Evolutionary conservation across 92 coral and sea anemone species (phyloP), one percentile per base, ranked within the genome.

Genomic region (Desmophyllum pertusum): DNA sequence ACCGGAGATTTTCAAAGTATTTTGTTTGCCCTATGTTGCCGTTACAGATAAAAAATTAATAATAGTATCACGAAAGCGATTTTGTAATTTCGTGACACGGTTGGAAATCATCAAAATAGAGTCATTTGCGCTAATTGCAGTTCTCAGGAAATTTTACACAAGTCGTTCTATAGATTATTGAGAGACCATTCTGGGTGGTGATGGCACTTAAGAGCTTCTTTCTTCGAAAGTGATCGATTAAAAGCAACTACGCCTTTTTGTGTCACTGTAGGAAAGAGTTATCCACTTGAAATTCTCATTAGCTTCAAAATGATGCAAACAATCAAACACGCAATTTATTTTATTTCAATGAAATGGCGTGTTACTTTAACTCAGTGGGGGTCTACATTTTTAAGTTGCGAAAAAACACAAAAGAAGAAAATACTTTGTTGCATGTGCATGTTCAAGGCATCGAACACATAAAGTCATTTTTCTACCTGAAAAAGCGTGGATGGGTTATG

Each of bases 91-190:
- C 76, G 84, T 80, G 76, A 80, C 76, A 50, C 1, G 75, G 35
- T 36, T 25, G 50, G 30, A 45, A 64, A 43, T 48, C 67, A 62
- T 62, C 46, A 79, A 80, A 68, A n/a, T 48, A 33, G 48, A 52
- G 66, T 68, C 65, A 80, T 50, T 80, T 48, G 51, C 48, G 50
- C 52, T 80, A 67, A 67, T 80, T 80, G 66, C 51, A 19, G 66
- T 39, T 66, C 77, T 52, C 66, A 68, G 27, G 76, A 27, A 50
- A 80, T 40, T 67, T 65, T 67, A 27, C 76, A 37, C 65, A 79
- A 68, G 70, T 31, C 30, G 75, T 23, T 66, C 43, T 3, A 46
- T 42, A 38, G 39, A 10, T 48, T 65, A 65, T 45, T 43, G 36
- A 67, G 42, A 67, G 42, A 67, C 45, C 45, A 36, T 67, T 67